Evolutionary conservation across 2,113 vertebrate species (phyloP).

Genomic region (Lagenorhynchus albirostris): DNA sequence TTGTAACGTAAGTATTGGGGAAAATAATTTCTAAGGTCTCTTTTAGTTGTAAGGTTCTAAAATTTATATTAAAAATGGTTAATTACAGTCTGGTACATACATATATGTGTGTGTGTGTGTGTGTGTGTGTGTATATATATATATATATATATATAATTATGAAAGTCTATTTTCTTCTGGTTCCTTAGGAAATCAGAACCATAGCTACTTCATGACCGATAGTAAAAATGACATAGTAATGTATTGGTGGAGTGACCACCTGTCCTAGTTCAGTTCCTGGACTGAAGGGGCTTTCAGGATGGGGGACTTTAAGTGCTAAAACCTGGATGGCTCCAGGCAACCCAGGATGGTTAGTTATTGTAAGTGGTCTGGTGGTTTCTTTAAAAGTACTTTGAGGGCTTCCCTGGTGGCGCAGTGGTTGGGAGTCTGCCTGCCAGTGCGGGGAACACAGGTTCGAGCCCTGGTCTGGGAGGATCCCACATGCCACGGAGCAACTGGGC

Average conservation of each 20-base stretch:
- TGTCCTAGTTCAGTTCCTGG: background rate
- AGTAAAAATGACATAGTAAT: background rate
- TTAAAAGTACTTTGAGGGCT: background rate
- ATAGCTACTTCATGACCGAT: background rate
- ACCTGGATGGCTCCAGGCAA: background rate
- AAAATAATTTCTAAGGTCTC: background rate
- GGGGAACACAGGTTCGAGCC: too few relatives aligned
- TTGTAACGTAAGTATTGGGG: background rate
- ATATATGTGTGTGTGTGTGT: too few relatives aligned
- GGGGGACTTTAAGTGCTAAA: background rate
- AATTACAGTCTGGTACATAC: background rate
- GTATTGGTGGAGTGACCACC: background rate
- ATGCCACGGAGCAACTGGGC: too few relatives aligned
- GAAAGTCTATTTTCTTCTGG: background rate
- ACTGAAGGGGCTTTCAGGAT: background rate
- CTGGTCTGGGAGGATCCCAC: too few relatives aligned
- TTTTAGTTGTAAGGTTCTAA: background rate
- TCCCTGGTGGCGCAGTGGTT: too few relatives aligned
- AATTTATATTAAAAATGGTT: background rate
- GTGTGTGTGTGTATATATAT: too few relatives aligned
- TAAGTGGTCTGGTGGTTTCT: background rate
- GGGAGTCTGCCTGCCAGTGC: too few relatives aligned
- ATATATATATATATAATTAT: background rate
- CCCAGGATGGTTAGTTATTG: background rate
- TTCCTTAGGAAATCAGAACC: background rate